Percentiles rank a stretch among this genome's conserved stretches.
phyloP scores from a whole-genome alignment of 2,797 vertebrate genomes.

The Diplodus sargus region DNA sequence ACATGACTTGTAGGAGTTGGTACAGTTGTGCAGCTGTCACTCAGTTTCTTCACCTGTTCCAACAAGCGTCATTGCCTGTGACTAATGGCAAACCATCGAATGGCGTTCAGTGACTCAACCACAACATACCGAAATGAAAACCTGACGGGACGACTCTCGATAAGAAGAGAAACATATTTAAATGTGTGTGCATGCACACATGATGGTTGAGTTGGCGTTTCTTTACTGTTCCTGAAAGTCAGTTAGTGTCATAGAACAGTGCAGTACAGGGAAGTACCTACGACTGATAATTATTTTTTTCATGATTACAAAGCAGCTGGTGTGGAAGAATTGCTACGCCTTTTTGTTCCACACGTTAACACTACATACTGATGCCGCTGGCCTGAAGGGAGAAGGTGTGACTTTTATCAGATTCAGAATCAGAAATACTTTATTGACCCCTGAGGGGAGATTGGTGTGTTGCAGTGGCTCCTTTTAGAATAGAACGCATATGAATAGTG shows the following conservation, averaged over 20 bases:
- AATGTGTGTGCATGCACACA: neutral
- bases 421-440: no score
- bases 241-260: neutral
- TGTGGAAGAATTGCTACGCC: slow-evolving; percentile 8
- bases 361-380: neutral
- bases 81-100: neutral
- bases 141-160: neutral
- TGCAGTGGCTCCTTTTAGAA: no score
- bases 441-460: no score
- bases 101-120: neutral
- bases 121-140: neutral
- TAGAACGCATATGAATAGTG: no score
- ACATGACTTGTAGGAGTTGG: no score
- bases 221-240: neutral
- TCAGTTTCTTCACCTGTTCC: neutral
- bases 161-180: neutral
- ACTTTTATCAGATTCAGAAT: neutral
- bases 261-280: neutral
- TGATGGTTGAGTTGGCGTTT: neutral
- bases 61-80: neutral
- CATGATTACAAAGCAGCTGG: slow-evolving; percentile 24
- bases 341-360: slow-evolving; percentile 9
- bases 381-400: slow-evolving; percentile 3
- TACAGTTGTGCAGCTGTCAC: neutral
- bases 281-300: neutral